phyloP scores from a whole-genome alignment of 2,113 vertebrate species.

The Sylvilagus bachmani region DNA sequence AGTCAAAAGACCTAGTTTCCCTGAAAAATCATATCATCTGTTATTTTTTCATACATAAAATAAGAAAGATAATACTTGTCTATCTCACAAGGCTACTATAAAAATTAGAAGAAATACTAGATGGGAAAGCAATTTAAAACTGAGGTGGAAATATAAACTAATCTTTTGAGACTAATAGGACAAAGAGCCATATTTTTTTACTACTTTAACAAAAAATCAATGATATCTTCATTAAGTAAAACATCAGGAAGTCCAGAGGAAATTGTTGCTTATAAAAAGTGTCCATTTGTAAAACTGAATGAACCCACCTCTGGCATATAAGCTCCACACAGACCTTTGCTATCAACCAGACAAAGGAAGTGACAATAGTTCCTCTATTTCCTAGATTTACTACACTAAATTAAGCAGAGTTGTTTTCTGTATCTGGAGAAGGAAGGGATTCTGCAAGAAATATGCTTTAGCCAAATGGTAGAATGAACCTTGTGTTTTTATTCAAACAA shows the following conservation, averaged over 20 bases:
- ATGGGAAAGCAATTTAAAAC: conserved; percentile 28
- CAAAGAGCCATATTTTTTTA: not conserved
- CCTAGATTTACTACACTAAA: conserved; percentile 49
- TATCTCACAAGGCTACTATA: not conserved
- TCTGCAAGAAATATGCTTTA: conserved; percentile 52
- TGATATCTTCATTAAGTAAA: conserved; percentile 2
- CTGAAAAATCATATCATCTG: not conserved
- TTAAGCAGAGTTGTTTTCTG: conserved; percentile 35
- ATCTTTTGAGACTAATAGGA: not conserved
- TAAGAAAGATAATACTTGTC: not conserved
- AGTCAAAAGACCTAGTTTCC: not conserved
- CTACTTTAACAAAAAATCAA: not conserved
- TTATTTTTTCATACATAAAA: not conserved
- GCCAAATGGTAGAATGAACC: conserved; percentile 37
- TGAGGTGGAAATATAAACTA: not conserved
- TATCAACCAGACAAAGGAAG: not conserved
- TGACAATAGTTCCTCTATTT: conserved; percentile 26
- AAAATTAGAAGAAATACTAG: conserved; percentile 34
- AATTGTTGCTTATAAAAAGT: not conserved
- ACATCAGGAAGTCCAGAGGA: not conserved
- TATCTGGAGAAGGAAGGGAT: not conserved
- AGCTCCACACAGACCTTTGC: not conserved
- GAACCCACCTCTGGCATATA: not conserved
- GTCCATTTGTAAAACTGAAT: not conserved
- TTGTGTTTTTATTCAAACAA: conserved; percentile 71